These are phyloP conservation scores for Neodon shergylaensis DNA, from an alignment of 2,113 vertebrate species.

Conservation along the genomic window DNA sequence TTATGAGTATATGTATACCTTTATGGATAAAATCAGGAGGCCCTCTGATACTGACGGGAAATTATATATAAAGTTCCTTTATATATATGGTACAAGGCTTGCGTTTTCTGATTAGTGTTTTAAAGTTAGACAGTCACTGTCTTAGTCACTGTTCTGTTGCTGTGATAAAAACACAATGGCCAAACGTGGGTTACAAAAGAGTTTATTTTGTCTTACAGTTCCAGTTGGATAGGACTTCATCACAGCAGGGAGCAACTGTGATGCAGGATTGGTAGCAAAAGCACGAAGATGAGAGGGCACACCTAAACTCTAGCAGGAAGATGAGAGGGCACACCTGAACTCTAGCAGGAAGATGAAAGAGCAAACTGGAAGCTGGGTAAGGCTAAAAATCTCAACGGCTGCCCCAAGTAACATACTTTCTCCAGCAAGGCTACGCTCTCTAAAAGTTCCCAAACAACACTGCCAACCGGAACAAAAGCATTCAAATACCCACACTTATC, in stretches of 20 bases:
- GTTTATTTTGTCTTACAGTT: not conserved
- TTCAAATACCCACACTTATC: not conserved
- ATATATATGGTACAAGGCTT: not conserved
- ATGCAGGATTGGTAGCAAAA: not conserved
- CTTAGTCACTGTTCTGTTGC: not conserved
- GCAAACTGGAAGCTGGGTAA: not conserved
- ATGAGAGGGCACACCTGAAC: no score
- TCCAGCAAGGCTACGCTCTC: not conserved
- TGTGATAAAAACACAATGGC: not conserved
- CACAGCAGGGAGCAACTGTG: not conserved
- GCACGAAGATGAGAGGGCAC: not conserved
- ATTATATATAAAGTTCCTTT: not conserved
- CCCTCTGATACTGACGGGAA: not conserved
- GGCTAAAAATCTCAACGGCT: not conserved
- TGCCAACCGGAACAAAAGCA: not conserved
- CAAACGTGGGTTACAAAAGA: rapidly evolving
- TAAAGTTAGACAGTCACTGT: not conserved
- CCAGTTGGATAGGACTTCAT: not conserved
- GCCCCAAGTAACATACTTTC: not conserved
- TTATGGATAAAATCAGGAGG: not conserved
- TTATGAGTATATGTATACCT: not conserved
- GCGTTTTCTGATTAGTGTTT: not conserved
- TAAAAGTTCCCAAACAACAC: not conserved
- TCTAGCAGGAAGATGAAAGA: not conserved
- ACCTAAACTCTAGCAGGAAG: no score